Conservation (phyloP, 2,888 invertebrate species). For the Coleophora deauratella region DNA sequence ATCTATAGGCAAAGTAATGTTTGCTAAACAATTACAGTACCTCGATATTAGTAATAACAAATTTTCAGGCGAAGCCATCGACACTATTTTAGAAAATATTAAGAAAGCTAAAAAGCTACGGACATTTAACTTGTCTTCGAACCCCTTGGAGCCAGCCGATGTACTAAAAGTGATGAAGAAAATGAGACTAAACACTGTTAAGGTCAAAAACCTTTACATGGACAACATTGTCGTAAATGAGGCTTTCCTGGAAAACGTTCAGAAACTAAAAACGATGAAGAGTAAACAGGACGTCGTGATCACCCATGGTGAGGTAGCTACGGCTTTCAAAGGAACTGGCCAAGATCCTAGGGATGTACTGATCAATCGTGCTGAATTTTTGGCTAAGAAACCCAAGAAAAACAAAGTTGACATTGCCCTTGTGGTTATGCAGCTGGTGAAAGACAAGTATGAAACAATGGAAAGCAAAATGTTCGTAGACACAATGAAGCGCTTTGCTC, state of each 20-base stretch:
- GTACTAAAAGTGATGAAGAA: slow-evolving; percentile 19
- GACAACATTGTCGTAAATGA: slow-evolving; percentile 24
- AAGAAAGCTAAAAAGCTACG: slow-evolving; percentile 15
- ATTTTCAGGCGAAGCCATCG: slow-evolving; percentile 17
- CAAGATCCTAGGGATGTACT: slow-evolving; percentile 23
- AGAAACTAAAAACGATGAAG: slow-evolving; percentile 16
- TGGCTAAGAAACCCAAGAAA: slow-evolving; percentile 22
- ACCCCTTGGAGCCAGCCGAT: slow-evolving; percentile 22
- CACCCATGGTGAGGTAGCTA: slow-evolving; percentile 19
- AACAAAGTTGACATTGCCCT: slow-evolving; percentile 22
- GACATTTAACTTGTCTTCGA: slow-evolving; percentile 25
- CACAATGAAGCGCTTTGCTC: slow-evolving; percentile 15
- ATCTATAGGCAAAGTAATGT: slow-evolving; percentile 16
- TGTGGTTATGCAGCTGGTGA: slow-evolving; percentile 19
- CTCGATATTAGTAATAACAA: slow-evolving; percentile 25
- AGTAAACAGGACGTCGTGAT: slow-evolving; percentile 20
- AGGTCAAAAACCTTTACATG: slow-evolving; percentile 22
- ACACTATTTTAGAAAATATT: slow-evolving; percentile 14
- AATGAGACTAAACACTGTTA: slow-evolving; percentile 17
- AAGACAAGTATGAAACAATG: slow-evolving; percentile 18
- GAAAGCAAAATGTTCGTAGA: slow-evolving; percentile 18
- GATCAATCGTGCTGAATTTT: slow-evolving; percentile 22
- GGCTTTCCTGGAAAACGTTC: slow-evolving; percentile 17
- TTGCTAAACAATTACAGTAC: slow-evolving; percentile 12
- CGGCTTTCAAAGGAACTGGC: slow-evolving; percentile 10